phyloP scores from a whole-genome alignment of 1,140 invertebrate species.

The Drosophila carrolli region DNA sequence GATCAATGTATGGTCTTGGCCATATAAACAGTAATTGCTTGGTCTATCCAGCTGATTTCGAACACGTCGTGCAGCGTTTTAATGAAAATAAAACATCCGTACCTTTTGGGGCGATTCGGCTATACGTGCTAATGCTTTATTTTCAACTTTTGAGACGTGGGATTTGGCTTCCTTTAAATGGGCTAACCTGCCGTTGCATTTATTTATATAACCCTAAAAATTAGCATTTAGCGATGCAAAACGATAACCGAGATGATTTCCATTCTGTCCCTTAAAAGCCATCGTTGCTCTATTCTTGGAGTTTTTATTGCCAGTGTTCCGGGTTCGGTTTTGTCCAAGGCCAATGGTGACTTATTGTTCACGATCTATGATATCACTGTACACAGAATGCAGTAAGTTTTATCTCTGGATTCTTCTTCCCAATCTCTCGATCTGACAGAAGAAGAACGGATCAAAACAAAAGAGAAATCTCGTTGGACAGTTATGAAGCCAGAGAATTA shows the following conservation, averaged over 20 bases:
- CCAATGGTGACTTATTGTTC: too few relatives aligned
- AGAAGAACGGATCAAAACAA: constrained; percentile 8
- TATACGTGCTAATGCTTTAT: constrained; percentile 24
- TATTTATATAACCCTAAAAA: not conserved
- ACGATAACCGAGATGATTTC: too few relatives aligned
- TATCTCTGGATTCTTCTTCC: not conserved
- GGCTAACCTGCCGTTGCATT: constrained; percentile 5
- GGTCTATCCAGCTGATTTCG: constrained; percentile 18
- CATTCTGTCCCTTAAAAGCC: too few relatives aligned
- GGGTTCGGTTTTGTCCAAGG: not conserved
- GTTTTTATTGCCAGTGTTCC: too few relatives aligned
- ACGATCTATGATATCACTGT: not conserved
- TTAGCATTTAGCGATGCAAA: not conserved
- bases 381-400: not conserved
- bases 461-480: not conserved
- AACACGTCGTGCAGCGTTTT: constrained; percentile 20
- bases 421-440: not conserved
- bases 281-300: too few relatives aligned
- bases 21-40: not conserved
- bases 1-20: not conserved
- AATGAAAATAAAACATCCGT: not conserved
- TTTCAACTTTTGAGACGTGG: constrained; percentile 21
- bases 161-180: constrained; percentile 27
- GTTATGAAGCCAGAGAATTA: constrained; percentile 6
- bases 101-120: not conserved